Conservation (phyloP, 2,113 vertebrate species). For the Taurulus bubalis region DNA sequence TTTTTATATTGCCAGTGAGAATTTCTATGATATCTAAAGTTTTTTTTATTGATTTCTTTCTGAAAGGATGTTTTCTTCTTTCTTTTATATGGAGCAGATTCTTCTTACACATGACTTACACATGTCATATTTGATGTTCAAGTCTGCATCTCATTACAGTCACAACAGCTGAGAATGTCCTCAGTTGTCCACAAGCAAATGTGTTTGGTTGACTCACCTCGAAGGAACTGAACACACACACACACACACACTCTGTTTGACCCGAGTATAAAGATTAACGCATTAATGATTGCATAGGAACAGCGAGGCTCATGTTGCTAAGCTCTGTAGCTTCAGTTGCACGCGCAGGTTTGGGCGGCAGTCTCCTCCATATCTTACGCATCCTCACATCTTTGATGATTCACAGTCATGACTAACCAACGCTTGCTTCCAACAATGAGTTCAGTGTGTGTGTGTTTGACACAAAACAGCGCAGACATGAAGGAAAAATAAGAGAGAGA, state of each 20-base stretch:
- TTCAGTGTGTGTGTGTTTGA: slow-evolving; percentile 39
- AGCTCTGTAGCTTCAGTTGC: neutral
- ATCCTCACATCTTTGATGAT: slow-evolving; percentile 62
- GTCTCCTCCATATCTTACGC: slow-evolving; percentile 46
- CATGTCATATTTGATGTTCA: slow-evolving; percentile 38
- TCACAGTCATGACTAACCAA: slow-evolving; percentile 50
- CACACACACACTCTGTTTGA: slow-evolving; percentile 23
- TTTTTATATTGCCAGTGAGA: slow-evolving; percentile 4
- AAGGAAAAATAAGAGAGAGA: slow-evolving; percentile 17
- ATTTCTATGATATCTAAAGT: slow-evolving; percentile 1
- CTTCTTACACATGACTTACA: too few species aligned
- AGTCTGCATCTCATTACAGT: slow-evolving; percentile 21
- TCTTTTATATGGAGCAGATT: neutral
- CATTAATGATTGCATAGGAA: slow-evolving; percentile 46
- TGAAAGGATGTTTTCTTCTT: slow-evolving; percentile 8
- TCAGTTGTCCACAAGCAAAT: neutral
- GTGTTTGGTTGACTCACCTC: slow-evolving; percentile 17
- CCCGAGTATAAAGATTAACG: slow-evolving; percentile 47
- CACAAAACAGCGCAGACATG: slow-evolving; percentile 33
- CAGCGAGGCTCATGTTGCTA: neutral
- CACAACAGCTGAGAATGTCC: slow-evolving; percentile 15
- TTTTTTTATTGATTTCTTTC: slow-evolving; percentile 11
- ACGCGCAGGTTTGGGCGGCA: slow-evolving; percentile 30
- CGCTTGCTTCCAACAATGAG: slow-evolving; percentile 55
- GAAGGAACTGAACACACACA: slow-evolving; percentile 12